Percentiles rank a stretch among this genome's conserved stretches.
phyloP scores from a whole-genome alignment of 2,797 vertebrate species.

The Enteromius paludinosus region DNA sequence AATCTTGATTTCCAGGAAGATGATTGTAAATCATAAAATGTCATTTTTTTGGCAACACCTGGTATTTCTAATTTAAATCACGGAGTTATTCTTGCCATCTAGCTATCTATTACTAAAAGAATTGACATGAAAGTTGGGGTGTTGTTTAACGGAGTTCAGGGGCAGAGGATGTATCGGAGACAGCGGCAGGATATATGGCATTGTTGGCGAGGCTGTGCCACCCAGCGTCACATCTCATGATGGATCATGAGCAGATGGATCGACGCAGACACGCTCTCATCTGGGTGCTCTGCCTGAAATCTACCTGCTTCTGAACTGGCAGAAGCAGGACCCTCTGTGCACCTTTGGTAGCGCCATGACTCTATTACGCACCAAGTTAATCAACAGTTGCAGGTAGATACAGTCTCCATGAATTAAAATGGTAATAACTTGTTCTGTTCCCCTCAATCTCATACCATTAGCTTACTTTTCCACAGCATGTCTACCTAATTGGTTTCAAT shows the following conservation, averaged over 20 bases:
- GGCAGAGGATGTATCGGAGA: conserved; percentile 8
- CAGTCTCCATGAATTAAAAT: conserved; percentile 6
- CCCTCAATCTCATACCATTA: conserved; percentile 8
- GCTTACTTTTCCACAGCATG: conserved; percentile 16
- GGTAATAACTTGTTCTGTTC: conserved; percentile 27
- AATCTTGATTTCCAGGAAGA: conserved; percentile 43
- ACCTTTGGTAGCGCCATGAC: background rate
- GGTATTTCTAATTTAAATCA: conserved; percentile 21
- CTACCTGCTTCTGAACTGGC: conserved; percentile 37
- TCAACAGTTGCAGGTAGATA: conserved; percentile 14
- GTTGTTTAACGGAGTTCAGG: conserved; percentile 24
- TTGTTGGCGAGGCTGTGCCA: conserved; percentile 39
- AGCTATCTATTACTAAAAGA: background rate
- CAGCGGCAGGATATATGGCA: conserved; percentile 30
- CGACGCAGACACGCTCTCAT: conserved; percentile 36
- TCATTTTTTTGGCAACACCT: conserved; percentile 8
- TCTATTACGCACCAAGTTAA: conserved; percentile 3
- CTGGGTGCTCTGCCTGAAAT: conserved; percentile 31
- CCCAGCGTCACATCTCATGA: conserved; percentile 46
- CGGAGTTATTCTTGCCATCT: background rate
- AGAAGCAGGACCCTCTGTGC: conserved; percentile 9
- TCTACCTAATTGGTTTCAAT: conserved; percentile 40
- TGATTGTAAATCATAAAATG: conserved; percentile 28
- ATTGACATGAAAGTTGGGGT: background rate
- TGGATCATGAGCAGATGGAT: conserved; percentile 56